Evolutionary conservation across 2,888 invertebrate species (phyloP), one percentile per base, ranked within the genome.

Genomic region (Nemoura dubitans): DNA sequence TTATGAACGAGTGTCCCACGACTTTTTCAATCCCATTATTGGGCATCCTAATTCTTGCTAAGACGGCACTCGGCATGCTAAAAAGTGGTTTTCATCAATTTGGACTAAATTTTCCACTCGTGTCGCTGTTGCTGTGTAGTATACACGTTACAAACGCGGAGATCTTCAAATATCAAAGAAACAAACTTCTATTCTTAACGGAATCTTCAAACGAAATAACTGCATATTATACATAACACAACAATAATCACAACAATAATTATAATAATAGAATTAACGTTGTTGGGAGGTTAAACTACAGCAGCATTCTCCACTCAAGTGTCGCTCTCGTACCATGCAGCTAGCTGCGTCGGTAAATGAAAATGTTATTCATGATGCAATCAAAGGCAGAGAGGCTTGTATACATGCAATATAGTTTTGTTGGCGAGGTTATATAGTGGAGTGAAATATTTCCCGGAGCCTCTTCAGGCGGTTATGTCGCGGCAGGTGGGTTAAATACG

Each of bases 331-430:
- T 59, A 59, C 14, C 2, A 21, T 59, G 21, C 59, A 59, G 78
- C 26, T 16, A 25, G 2, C 25, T 6, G 78, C 78, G 25, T 10
- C 27, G 27, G 27, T 78, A 78, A 78, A 78, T 78, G 59, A 78
- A 78, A 78, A 78, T 78, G 78, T 78, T 78, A 78, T 78, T 78
- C 78, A 78, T 27, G 25, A 28, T 3, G 78, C 78, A 78, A 78
- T 78, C 78, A 78, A 78, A 78, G 78, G 78, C 28, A 78, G 25
- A 78, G 78, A 78, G 78, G 78, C 78, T 78, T 28, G 78, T 78
- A 78, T 27, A 27, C 26, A 78, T 28, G 78, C 28, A 28, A 28
- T 27, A 78, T 78, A 78, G 78, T 78, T 78, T 78, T 78, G 78
- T 78, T 28, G 7, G 78, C 14, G 27, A 26, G 28, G 78, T 26